These are phyloP conservation scores for Gonatopus flavifemur DNA, from an alignment of 1,140 invertebrate genomes.

Conservation along the genomic window DNA sequence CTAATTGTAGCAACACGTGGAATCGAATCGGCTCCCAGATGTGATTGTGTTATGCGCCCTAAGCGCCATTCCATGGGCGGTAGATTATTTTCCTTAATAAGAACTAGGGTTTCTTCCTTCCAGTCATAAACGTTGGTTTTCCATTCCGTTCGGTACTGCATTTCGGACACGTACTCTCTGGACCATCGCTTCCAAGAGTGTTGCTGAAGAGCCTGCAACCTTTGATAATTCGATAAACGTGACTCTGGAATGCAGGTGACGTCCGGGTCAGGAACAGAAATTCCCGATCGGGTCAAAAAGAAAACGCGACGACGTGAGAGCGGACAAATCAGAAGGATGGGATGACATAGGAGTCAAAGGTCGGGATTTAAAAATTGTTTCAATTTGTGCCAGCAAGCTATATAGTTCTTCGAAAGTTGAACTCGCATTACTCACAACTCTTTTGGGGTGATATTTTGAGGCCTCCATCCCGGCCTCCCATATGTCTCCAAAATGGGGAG, in stretches of 20 bases:
- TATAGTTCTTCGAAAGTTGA: conserved; percentile 35
- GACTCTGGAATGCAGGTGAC: background rate
- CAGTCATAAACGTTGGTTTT: conserved; percentile 14
- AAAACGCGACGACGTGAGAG: background rate
- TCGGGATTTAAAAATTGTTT: conserved; percentile 39
- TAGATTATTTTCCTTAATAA: conserved; percentile 41
- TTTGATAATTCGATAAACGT: conserved; percentile 24
- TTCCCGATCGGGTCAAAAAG: conserved; percentile 5
- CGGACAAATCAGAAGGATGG: conserved; percentile 11
- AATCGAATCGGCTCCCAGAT: conserved; percentile 24
- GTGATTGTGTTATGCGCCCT: conserved; percentile 11
- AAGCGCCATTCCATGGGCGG: conserved; percentile 40
- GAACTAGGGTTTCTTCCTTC: conserved; percentile 35
- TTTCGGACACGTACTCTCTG: conserved; percentile 28
- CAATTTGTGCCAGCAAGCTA: conserved; percentile 31
- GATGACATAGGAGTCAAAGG: conserved; percentile 24
- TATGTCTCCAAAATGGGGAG: too few species aligned
- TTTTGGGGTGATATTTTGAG: conserved; percentile 28
- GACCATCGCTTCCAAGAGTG: conserved; percentile 35
- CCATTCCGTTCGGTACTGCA: conserved; percentile 42
- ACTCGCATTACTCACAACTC: conserved; percentile 13
- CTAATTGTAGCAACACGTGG: conserved; percentile 17
- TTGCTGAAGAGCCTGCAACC: conserved; percentile 21
- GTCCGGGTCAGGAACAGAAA: conserved; percentile 10
- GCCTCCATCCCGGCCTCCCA: conserved; percentile 33